phyloP scores from a whole-genome alignment of 2,888 invertebrate species.

The Toxonevra muliebris region DNA sequence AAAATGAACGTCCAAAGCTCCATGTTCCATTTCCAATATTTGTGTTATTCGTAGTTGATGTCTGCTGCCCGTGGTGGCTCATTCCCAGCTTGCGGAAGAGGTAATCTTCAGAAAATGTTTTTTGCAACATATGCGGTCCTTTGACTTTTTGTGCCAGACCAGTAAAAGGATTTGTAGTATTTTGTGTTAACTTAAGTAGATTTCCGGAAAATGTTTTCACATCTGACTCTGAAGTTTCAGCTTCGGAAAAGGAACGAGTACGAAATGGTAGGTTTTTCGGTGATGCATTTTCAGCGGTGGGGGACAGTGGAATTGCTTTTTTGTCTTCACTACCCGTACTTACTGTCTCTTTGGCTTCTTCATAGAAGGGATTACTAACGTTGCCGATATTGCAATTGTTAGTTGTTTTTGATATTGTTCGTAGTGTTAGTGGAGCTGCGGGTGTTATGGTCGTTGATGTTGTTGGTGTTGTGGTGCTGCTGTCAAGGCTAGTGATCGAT shows the following conservation, averaged over 20 bases:
- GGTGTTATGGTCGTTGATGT: not conserved
- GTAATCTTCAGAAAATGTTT: constrained; percentile 64
- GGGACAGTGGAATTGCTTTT: constrained; percentile 1
- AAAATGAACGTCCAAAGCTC: constrained; percentile 57
- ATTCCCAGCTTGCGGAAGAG: constrained; percentile 56
- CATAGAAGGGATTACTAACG: not conserved
- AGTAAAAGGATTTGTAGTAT: constrained; percentile 54
- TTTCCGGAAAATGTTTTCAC: constrained; percentile 50
- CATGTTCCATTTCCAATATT: constrained; percentile 49
- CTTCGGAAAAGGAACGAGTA: constrained; percentile 57
- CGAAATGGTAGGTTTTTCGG: constrained; percentile 43
- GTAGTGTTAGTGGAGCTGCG: not conserved
- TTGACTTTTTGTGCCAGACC: constrained; percentile 58
- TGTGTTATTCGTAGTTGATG: constrained; percentile 27
- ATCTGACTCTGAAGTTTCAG: constrained; percentile 50
- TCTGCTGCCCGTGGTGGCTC: constrained; percentile 32
- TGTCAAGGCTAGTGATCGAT: not conserved
- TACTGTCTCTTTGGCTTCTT: not conserved
- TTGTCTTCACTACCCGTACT: not conserved
- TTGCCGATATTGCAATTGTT: too few relatives aligned
- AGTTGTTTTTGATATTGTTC: not conserved
- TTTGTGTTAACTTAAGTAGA: constrained; percentile 45
- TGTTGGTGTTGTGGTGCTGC: constrained; percentile 2
- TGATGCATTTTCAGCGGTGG: constrained; percentile 14
- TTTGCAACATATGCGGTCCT: constrained; percentile 61